phyloP scores from a whole-genome alignment of 2,113 vertebrate genomes.

The Psophia crepitans region DNA sequence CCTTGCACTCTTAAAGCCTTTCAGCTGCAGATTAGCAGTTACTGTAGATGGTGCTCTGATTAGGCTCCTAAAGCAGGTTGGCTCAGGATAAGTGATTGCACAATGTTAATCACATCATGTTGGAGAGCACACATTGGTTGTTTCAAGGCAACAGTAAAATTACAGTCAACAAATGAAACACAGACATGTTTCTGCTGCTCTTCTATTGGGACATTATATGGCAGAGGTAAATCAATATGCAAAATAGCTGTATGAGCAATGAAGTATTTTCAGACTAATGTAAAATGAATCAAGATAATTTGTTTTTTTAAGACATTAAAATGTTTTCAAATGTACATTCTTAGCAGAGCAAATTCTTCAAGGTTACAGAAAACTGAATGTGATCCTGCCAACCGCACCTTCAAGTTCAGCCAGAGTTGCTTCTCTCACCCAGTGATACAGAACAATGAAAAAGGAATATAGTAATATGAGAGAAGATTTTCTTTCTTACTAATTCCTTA shows the following conservation, averaged over 20 bases:
- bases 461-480: not conserved
- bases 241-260: not conserved
- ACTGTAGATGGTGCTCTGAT: constrained; percentile 50
- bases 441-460: not conserved
- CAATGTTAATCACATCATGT: constrained; percentile 54
- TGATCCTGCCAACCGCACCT: not conserved
- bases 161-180: not conserved
- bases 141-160: constrained; percentile 13
- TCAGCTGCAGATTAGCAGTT: constrained; percentile 63
- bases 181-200: not conserved
- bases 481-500: not conserved
- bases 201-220: not conserved
- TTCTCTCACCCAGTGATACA: not conserved
- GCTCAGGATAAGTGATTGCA: constrained; percentile 53
- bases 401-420: not conserved
- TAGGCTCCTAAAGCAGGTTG: constrained; percentile 59
- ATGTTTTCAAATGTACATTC: not conserved
- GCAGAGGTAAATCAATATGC: not conserved
- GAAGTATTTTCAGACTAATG: not conserved
- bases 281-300: not conserved
- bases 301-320: not conserved
- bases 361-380: not conserved
- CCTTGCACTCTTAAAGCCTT: constrained; percentile 29
- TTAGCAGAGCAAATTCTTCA: not conserved
- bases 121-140: not conserved